These are phyloP conservation scores for Fistularia commersonii DNA, from an alignment of 2,797 vertebrate species.

Conservation along the genomic window DNA sequence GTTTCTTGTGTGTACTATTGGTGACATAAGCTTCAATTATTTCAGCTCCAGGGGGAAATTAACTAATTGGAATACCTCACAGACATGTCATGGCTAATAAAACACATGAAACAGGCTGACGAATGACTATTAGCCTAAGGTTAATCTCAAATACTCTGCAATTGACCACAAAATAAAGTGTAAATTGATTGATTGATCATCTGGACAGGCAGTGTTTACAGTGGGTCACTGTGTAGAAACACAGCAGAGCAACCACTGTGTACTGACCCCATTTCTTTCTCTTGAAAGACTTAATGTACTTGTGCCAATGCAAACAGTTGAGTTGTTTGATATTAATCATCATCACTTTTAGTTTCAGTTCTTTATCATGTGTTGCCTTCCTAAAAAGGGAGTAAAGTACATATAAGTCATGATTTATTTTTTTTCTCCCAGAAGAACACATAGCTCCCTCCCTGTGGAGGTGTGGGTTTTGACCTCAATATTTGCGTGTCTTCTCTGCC, in stretches of 20 bases:
- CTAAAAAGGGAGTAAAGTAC: background rate
- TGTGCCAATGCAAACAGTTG: background rate
- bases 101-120: background rate
- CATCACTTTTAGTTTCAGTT: background rate
- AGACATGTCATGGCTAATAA: too few species aligned
- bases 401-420: background rate
- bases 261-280: constrained; percentile 5
- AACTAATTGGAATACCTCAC: too few species aligned
- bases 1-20: background rate
- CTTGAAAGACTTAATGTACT: background rate
- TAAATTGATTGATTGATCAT: background rate
- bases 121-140: background rate
- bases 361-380: background rate
- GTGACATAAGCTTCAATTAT: too few species aligned
- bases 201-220: background rate
- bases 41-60: too few species aligned
- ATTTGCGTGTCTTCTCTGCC: background rate
- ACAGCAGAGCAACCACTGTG: background rate
- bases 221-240: background rate
- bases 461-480: constrained; percentile 9
- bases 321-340: background rate
- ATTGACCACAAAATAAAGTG: constrained; percentile 4
- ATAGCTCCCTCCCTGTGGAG: background rate
- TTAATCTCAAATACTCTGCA: constrained; percentile 2
- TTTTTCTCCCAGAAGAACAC: background rate